Evolutionary conservation across 2,888 invertebrate species (phyloP), one percentile per base, ranked within the genome.

Genomic region (Ormia ochracea): DNA sequence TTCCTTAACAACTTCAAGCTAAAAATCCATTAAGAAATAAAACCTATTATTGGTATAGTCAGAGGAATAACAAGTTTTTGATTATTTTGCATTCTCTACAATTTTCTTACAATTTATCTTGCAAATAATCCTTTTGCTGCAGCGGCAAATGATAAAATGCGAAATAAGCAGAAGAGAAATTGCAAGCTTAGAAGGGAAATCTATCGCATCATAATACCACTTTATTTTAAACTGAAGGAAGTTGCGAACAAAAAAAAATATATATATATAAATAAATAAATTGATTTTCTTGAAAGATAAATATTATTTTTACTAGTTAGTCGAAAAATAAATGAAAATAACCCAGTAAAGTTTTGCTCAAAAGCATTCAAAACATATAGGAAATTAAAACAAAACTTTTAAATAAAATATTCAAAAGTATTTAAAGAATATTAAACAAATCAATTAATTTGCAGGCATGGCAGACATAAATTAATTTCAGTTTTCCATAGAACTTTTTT

Each of bases 141-240:
- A 52, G 61, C 41, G 61, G 31, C 26, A 68, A 58, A 43, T 14
- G 17, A 21, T 17, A 41, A 23, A 41, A 23, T 45, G n/a, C 19
- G 12, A 36, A 43, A 43, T 54, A 54, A 54, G 21, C 21, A 50
- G n/a, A 36, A 50, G n/a, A 65, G 45, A 76, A 43, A 66, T 61
- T 72, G 45, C 43, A 72, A 59, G 36, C 59, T 73, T 36, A 45
- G 61, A 68, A 50, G 74, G 56, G 72, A 76, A 73, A 76, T 75
- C 70, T 70, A 79, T 75, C 59, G 52, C 66, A 59, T 63, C 72
- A 80, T 80, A 76, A 80, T 63, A 80, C 76, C 76, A 80, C 76
- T 80, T 80, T 52, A 76, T 61, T 72, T 80, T 38, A 48, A 61
- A 54, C 45, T 52, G 19, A 21, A 28, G 54, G 38, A 38, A 31